Evolutionary conservation across 2,797 vertebrate species (phyloP), one percentile per base, ranked within the genome.

Genomic region (Falco biarmicus): DNA sequence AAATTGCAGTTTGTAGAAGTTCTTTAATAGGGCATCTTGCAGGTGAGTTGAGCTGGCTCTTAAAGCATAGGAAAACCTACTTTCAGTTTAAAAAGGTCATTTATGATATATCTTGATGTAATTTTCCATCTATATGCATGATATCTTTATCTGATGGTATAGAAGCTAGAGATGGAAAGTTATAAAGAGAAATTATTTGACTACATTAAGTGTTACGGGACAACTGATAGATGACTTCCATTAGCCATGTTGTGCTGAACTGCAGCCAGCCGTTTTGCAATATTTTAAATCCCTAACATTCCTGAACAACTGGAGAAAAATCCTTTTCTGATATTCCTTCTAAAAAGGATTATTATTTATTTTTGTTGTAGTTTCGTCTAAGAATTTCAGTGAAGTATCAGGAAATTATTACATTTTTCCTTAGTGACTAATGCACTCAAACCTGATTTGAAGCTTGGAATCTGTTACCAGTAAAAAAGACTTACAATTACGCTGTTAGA

Each of bases 371-470:
- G 59, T 41, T 81, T 5, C 5, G 32, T 68, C 13, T 41, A 76
- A 78, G 65, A 88, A 69, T 86, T 86, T 77, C 41, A 56, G 48
- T 74, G 51, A 84, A 82, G 12, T 82, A 70, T 77, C 54, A 77
- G 84, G 90, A 96, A 89, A 87, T 82, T 29, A 48, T 18, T 82
- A 48, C 39, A 68, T 89, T 93, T 95, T 95, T 93, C 34, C 51
- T 17, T 75, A 53, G 45, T 90, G 87, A 80, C 41, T 86, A 87
- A 87, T 65, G 34, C 25, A 88, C 51, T 92, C 59, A 79, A 86
- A 87, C 19, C 14, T 77, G 68, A 77, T 84, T 87, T 84, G 89
- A 84, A 87, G 47, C 65, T 81, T 71, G 20, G n/a, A 83, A 74
- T 85, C 37, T 56, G 45, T 71, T 94, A 74, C 39, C 12, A 26